Evolutionary conservation across 2,888 invertebrate species (phyloP).

Genomic region (Machimus rusticus): DNA sequence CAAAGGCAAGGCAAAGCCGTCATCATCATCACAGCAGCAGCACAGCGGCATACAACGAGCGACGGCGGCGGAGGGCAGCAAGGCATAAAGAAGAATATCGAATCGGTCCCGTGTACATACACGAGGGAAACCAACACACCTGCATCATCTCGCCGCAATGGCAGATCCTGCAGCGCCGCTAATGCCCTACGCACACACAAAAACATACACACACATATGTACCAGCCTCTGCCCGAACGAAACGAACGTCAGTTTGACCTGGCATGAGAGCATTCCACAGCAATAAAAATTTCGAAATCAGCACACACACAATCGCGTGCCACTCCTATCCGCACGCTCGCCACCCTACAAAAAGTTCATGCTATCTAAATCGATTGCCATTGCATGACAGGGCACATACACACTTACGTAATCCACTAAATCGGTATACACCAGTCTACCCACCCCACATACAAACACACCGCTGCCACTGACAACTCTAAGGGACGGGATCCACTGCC

Average conservation of each 20-base stretch:
- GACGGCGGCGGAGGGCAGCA: neutral
- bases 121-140: neutral
- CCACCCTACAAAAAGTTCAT: slow-evolving; percentile 26
- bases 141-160: neutral
- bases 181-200: neutral
- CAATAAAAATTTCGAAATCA: slow-evolving; percentile 24
- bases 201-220: neutral
- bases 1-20: neutral
- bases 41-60: neutral
- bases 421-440: neutral
- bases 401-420: slow-evolving; percentile 24
- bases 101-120: neutral
- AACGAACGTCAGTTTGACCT: slow-evolving; percentile 30
- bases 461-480: neutral
- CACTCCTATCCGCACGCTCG: slow-evolving; percentile 22
- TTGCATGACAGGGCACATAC: slow-evolving; percentile 30
- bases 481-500: neutral
- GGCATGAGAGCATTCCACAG: slow-evolving; percentile 15
- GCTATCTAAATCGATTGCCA: slow-evolving; percentile 40
- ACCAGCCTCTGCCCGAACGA: neutral
- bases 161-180: slow-evolving; percentile 9
- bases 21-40: neutral
- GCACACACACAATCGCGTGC: neutral
- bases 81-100: neutral
- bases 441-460: slow-evolving; percentile 9